phyloP scores from a whole-genome alignment of 2,113 vertebrate species.

The Theristicus caerulescens region DNA sequence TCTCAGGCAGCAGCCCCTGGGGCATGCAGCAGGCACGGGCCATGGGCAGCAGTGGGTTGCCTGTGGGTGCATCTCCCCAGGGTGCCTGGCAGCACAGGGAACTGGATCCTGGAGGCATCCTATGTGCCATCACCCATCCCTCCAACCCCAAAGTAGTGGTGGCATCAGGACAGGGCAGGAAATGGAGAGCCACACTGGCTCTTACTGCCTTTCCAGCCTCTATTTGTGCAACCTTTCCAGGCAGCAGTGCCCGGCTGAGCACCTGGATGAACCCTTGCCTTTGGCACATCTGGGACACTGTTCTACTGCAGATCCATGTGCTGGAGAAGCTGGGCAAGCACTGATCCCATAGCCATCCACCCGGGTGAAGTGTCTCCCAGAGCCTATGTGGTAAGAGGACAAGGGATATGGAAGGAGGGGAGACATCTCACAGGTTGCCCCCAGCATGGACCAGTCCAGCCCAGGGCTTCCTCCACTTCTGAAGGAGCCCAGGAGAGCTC shows the following conservation, averaged over 20 bases:
- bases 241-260: neutral
- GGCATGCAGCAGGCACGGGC: neutral
- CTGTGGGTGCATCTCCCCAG: neutral
- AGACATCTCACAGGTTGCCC: neutral
- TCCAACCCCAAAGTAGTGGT: neutral
- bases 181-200: neutral
- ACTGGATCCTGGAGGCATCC: neutral
- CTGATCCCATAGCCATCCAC: neutral
- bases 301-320: too few relatives aligned
- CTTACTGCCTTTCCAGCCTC: neutral
- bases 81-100: neutral
- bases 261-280: neutral
- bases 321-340: neutral
- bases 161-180: neutral
- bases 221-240: neutral
- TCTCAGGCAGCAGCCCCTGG: neutral
- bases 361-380: neutral
- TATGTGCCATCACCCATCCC: neutral
- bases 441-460: neutral
- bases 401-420: neutral
- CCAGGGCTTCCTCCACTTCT: neutral
- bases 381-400: neutral
- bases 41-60: accelerated
- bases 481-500: neutral
- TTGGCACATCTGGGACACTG: neutral